Conservation (phyloP, 2,797 vertebrate genomes). For the Holocentrus rufus region DNA sequence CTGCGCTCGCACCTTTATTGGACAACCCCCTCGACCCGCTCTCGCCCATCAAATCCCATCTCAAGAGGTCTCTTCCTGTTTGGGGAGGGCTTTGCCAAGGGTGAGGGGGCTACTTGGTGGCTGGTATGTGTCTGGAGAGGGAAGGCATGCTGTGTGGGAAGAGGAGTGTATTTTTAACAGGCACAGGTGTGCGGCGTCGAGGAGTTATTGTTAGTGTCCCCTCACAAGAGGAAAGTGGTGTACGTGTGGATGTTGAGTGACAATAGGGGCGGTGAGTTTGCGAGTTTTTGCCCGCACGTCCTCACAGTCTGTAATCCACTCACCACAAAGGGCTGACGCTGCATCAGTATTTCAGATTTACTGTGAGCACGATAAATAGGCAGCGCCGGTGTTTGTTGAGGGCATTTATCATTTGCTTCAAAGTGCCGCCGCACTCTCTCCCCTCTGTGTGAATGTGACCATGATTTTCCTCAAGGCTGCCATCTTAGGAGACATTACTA, state of each 20-base stretch:
- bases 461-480: neutral
- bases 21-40: constrained; percentile 63
- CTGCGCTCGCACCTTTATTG: constrained; percentile 52
- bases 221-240: constrained; percentile 17
- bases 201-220: constrained; percentile 24
- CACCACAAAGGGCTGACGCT: constrained; percentile 34
- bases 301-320: neutral
- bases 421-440: neutral
- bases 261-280: constrained; percentile 10
- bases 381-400: neutral
- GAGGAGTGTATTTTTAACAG: constrained; percentile 62
- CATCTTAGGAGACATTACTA: neutral
- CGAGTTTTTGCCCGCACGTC: constrained; percentile 3
- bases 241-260: constrained; percentile 52
- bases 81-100: constrained; percentile 48
- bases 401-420: neutral
- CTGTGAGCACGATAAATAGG: neutral
- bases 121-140: constrained; percentile 47
- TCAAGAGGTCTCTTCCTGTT: constrained; percentile 70
- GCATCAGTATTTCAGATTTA: constrained; percentile 17
- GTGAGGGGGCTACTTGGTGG: constrained; percentile 41
- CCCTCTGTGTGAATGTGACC: neutral
- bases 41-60: constrained; percentile 57
- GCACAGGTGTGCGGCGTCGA: constrained; percentile 61
- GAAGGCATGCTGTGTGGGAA: constrained; percentile 45